phyloP scores from a whole-genome alignment of 2,113 vertebrate genomes.

The Centropristis striata region DNA sequence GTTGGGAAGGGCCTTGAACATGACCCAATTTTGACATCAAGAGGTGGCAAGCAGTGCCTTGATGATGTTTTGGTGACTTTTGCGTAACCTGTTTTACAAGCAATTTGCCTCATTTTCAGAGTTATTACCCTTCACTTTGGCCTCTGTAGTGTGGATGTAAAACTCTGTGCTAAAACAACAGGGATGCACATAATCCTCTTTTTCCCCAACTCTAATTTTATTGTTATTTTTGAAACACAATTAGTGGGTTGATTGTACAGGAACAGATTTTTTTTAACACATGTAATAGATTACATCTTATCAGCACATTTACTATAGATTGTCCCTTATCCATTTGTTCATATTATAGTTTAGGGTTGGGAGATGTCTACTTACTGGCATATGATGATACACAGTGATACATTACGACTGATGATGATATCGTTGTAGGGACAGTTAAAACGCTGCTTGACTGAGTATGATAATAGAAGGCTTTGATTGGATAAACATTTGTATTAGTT shows the following conservation, averaged over 20 bases:
- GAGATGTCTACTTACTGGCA: no score
- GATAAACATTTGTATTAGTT: no score
- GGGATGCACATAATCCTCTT: not conserved
- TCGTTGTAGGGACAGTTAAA: no score
- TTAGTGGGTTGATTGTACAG: not conserved
- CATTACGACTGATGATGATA: no score
- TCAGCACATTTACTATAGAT: not conserved
- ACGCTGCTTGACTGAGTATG: no score
- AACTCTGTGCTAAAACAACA: not conserved
- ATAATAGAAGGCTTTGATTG: no score
- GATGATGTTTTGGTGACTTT: constrained; percentile 55
- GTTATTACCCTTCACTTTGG: constrained; percentile 41
- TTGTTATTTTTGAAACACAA: not conserved
- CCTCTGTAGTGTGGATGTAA: constrained; percentile 2
- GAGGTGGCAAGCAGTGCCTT: constrained; percentile 40
- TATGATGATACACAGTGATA: no score
- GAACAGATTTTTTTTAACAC: not conserved
- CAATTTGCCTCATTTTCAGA: constrained; percentile 32
- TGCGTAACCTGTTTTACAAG: constrained; percentile 52
- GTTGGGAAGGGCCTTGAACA: constrained; percentile 60
- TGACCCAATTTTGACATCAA: constrained; percentile 76
- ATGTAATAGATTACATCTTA: not conserved
- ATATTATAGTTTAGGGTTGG: not conserved
- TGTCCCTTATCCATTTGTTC: not conserved
- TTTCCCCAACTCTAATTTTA: not conserved